Percentiles rank a stretch among this genome's conserved stretches.
Evolutionary conservation across 1,140 invertebrate species (phyloP).

Genomic region (Olivierus martensii): DNA sequence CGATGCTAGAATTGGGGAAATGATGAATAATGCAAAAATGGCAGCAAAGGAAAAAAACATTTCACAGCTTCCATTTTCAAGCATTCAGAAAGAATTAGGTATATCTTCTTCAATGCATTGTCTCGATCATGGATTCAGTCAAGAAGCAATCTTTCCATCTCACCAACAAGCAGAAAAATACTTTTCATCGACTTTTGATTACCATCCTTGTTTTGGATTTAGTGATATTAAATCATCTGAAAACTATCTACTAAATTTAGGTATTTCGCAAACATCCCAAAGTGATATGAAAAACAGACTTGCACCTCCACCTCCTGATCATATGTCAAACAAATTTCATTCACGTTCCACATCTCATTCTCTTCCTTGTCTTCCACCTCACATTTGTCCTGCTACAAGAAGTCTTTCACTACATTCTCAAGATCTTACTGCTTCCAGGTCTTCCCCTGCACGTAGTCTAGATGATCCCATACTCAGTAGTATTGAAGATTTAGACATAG

Average conservation of each 20-base stretch:
- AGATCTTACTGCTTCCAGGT: not conserved
- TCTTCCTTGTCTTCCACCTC: constrained; percentile 5
- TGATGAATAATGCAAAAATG: constrained; percentile 2
- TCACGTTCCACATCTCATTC: constrained; percentile 3
- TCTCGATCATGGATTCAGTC: constrained; percentile 13
- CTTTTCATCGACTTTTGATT: constrained; percentile 3
- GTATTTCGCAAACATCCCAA: constrained; percentile 2
- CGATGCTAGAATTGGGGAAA: not conserved
- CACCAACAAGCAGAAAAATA: constrained; percentile 12
- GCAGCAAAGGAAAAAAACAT: constrained; percentile 1
- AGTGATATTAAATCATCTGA: constrained; percentile 4
- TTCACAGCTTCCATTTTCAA: not conserved
- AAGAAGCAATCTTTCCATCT: constrained; percentile 14
- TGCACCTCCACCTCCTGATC: not conserved
- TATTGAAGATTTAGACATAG: constrained; percentile 10
- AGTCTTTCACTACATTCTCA: not conserved
- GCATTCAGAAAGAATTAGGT: constrained; percentile 6
- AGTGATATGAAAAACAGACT: constrained; percentile 4
- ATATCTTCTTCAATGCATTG: constrained; percentile 14
- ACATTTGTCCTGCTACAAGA: constrained; percentile 1
- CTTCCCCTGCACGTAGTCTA: constrained; percentile 5
- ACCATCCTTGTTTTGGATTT: constrained; percentile 4
- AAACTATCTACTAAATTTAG: constrained; percentile 7
- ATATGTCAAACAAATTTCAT: not conserved
- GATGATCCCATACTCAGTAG: constrained; percentile 9